Percentiles rank a stretch among this genome's conserved stretches.
These are phyloP conservation scores for Formica aserva DNA, from an alignment of 2,888 invertebrate species.

Conservation along the genomic window DNA sequence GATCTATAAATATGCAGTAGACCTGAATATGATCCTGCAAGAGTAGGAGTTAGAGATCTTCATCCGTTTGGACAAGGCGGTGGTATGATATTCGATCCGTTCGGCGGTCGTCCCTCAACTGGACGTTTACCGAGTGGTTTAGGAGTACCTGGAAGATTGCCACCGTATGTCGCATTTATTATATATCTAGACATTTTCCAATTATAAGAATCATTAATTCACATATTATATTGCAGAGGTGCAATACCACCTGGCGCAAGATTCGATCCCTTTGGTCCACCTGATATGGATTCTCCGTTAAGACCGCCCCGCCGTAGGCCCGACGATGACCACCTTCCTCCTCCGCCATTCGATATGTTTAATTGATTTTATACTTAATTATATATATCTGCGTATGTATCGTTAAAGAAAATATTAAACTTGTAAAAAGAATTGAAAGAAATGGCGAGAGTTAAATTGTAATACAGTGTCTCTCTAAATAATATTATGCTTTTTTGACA, in stretches of 20 bases:
- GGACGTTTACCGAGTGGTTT: conserved; percentile 86
- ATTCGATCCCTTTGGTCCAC: conserved; percentile 94
- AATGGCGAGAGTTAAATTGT: too few relatives aligned
- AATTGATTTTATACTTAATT: conserved; percentile 85
- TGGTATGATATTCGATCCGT: conserved; percentile 92
- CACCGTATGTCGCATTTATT: conserved; percentile 85
- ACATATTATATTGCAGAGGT: conserved; percentile 86
- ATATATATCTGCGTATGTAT: background rate
- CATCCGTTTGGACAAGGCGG: conserved; percentile 90
- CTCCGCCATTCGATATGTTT: conserved; percentile 92
- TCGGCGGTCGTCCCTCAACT: conserved; percentile 63
- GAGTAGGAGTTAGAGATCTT: conserved; percentile 91
- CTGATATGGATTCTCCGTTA: conserved; percentile 82
- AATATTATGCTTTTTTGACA: background rate
- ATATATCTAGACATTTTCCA: background rate
- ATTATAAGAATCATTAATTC: background rate
- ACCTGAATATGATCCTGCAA: conserved; percentile 68
- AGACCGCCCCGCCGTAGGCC: conserved; percentile 85
- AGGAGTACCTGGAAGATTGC: conserved; percentile 88
- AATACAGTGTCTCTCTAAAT: background rate
- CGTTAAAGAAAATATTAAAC: conserved; percentile 25
- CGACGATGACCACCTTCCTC: conserved; percentile 91
- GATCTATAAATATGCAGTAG: background rate
- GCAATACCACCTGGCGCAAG: conserved; percentile 92
- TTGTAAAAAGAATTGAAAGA: background rate